Evolutionary conservation across 1,140 invertebrate species (phyloP).

Genomic region (Hylyphantes graminicola): DNA sequence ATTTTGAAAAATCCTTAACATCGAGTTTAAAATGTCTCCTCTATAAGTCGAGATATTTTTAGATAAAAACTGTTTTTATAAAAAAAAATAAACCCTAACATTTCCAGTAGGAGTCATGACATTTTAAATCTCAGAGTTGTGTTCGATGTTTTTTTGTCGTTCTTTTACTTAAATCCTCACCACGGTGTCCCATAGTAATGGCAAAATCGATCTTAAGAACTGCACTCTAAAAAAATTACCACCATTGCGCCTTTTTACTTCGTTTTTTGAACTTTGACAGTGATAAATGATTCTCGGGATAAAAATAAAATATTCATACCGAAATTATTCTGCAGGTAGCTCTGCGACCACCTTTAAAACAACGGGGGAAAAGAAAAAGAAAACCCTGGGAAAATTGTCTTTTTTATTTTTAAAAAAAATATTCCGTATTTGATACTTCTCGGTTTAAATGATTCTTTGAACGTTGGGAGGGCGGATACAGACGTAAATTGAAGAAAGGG

Average conservation of each 20-base stretch:
- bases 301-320: conserved; percentile 60
- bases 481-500: not conserved
- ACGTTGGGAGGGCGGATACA: not conserved
- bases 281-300: conserved; percentile 55
- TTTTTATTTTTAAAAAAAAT: conserved; percentile 45
- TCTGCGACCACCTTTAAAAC: conserved; percentile 33
- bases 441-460: conserved; percentile 39
- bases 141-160: conserved; percentile 33
- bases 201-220: conserved; percentile 57
- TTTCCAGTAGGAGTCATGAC: conserved; percentile 21
- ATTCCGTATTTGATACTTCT: conserved; percentile 44
- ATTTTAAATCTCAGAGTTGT: conserved; percentile 39
- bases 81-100: not conserved
- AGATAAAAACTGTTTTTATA: not conserved
- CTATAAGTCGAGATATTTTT: too few species aligned
- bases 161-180: not conserved
- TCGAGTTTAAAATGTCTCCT: too few species aligned
- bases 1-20: too few species aligned
- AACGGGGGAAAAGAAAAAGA: conserved; percentile 26
- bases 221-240: conserved; percentile 51
- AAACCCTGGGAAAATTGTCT: conserved; percentile 22
- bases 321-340: conserved; percentile 48
- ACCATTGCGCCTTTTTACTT: conserved; percentile 14
- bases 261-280: conserved; percentile 56
- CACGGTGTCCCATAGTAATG: conserved; percentile 44